phyloP scores from a whole-genome alignment of 2,113 vertebrate genomes.

The Pongo abelii region DNA sequence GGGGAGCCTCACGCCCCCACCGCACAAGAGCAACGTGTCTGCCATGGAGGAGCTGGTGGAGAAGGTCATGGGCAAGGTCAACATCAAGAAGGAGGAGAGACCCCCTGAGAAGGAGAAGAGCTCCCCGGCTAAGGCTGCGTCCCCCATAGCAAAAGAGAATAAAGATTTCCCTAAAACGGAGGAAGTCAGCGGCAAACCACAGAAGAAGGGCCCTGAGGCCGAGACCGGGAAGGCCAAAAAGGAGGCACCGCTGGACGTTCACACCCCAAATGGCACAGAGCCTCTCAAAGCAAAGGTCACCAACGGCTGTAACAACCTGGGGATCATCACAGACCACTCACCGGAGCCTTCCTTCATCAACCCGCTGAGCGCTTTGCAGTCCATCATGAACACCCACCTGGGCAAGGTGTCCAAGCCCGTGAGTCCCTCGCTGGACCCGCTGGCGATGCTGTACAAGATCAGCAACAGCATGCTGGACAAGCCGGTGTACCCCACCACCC shows the following conservation, averaged over 20 bases:
- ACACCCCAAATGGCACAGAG: conserved; percentile 90
- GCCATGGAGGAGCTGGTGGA: conserved; percentile 99
- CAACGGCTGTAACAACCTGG: conserved; percentile 93
- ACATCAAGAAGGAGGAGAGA: conserved; percentile 92
- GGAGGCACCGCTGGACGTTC: conserved; percentile 86
- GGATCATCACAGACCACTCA: conserved; percentile 97
- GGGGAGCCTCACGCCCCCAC: conserved; percentile 91
- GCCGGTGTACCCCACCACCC: conserved; percentile 90
- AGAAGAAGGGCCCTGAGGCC: conserved; percentile 86
- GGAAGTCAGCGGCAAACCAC: conserved; percentile 82
- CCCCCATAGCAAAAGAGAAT: conserved; percentile 90
- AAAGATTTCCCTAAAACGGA: conserved; percentile 88
- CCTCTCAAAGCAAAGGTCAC: conserved; percentile 89
- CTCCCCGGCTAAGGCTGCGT: conserved; percentile 85
- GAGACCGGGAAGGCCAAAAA: conserved; percentile 91
- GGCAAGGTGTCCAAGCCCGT: conserved; percentile 95
- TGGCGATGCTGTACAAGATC: conserved; percentile 97
- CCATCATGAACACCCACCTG: conserved; percentile 99
- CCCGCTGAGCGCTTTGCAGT: conserved; percentile 96
- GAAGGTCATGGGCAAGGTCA: conserved; percentile 95
- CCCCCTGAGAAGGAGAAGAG: conserved; percentile 85
- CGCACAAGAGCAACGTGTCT: conserved; percentile 95
- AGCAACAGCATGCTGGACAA: conserved; percentile 98
- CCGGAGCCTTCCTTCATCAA: conserved; percentile 95
- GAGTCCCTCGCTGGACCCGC: conserved; percentile 93